Evolutionary conservation across 2,888 invertebrate species (phyloP).

Genomic region (Rhorus exstirpatorius): DNA sequence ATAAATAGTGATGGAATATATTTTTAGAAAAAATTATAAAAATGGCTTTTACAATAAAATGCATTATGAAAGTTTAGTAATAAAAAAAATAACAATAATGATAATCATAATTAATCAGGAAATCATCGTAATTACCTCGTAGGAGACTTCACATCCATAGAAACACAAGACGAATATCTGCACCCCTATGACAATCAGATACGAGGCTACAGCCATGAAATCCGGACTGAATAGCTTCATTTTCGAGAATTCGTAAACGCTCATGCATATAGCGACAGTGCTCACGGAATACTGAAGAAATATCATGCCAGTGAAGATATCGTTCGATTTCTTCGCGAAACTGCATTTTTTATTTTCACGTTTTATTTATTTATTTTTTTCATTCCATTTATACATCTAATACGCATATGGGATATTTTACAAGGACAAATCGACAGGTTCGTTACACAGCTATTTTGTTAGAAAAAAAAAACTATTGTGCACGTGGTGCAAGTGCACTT

Average conservation of each 20-base stretch:
- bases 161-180: conserved; percentile 71
- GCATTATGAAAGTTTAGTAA: neutral
- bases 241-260: conserved; percentile 70
- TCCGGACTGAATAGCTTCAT: conserved; percentile 59
- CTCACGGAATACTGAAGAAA: conserved; percentile 71
- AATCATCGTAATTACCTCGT: conserved; percentile 36
- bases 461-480: too few species aligned
- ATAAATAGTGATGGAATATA: too few species aligned
- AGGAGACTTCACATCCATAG: conserved; percentile 48
- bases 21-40: too few species aligned
- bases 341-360: conserved; percentile 18
- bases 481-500: too few species aligned
- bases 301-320: conserved; percentile 68
- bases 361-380: neutral
- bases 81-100: neutral
- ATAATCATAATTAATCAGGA: neutral
- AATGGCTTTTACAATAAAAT: too few species aligned
- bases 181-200: conserved; percentile 69
- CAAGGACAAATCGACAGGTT: too few species aligned
- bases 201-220: conserved; percentile 66
- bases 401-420: too few species aligned
- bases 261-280: conserved; percentile 71
- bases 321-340: conserved; percentile 66
- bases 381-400: too few species aligned
- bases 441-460: too few species aligned